Conservation (phyloP, 2,888 invertebrate species). For the Eueremaeus valkanovi region DNA sequence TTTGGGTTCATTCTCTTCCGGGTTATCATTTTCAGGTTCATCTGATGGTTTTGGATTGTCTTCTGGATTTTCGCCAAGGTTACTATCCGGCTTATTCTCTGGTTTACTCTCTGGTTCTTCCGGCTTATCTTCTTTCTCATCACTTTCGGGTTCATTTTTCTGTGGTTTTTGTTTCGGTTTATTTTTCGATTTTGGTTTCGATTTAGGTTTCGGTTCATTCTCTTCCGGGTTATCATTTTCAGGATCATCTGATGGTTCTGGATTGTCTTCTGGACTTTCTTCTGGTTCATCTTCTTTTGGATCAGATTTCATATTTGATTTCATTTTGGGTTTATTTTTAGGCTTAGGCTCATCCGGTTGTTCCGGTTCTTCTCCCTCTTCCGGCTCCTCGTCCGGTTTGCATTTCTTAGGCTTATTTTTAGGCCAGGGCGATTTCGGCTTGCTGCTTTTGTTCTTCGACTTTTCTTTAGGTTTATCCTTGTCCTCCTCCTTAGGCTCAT, state of each 20-base stretch:
- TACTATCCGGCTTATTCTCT: background rate
- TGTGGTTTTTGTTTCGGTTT: background rate
- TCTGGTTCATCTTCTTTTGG: background rate
- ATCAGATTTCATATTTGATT: background rate
- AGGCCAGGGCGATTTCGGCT: no score
- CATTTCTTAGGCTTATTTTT: background rate
- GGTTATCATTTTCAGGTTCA: background rate
- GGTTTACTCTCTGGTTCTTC: background rate
- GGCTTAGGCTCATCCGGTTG: background rate
- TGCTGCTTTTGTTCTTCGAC: no score
- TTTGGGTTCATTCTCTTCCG: background rate
- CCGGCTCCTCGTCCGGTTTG: no score
- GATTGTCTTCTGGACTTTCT: background rate
- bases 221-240: background rate
- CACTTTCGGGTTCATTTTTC: background rate
- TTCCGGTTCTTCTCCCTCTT: background rate
- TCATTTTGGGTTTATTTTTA: no score
- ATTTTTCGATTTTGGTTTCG: background rate
- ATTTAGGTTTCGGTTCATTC: background rate
- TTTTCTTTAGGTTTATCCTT: background rate
- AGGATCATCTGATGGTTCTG: no score
- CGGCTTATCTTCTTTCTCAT: background rate
- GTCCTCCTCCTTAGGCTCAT: background rate
- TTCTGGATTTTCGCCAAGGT: no score
- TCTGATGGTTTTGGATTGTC: no score